phyloP scores from a whole-genome alignment of 2,113 vertebrate species.

The Sminthopsis crassicaudata region DNA sequence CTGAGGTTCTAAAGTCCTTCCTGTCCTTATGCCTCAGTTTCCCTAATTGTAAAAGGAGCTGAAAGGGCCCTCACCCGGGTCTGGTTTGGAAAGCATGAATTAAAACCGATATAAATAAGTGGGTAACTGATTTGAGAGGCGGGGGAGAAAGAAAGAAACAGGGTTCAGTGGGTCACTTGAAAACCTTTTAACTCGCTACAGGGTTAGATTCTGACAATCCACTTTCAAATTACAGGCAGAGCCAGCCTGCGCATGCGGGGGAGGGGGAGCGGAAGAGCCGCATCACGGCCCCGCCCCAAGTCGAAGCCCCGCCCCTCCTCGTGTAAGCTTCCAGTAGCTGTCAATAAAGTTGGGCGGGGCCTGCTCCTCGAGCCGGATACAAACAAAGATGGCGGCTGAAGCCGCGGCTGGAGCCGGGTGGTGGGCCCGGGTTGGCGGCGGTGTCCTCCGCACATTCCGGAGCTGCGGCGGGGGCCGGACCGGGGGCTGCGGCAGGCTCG shows the following conservation, averaged over 20 bases:
- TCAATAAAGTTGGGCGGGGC: neutral
- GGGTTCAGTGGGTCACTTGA: no score
- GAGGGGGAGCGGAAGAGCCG: neutral
- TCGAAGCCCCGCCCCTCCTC: neutral
- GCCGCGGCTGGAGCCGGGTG: fast-evolving
- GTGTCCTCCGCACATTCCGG: neutral
- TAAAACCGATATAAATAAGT: neutral
- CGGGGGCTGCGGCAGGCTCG: conserved; percentile 56
- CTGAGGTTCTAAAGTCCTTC: neutral
- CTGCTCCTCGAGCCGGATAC: neutral
- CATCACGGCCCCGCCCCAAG: no score
- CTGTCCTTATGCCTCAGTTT: neutral
- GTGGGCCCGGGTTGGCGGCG: neutral
- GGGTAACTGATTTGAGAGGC: no score
- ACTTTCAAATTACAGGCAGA: neutral
- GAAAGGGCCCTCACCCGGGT: neutral
- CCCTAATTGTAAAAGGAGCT: neutral
- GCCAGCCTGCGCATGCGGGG: neutral
- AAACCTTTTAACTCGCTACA: neutral
- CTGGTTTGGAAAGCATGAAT: neutral
- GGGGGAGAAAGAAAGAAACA: neutral
- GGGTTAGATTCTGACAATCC: neutral
- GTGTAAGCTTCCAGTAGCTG: neutral
- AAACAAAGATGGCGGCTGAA: conserved; percentile 63
- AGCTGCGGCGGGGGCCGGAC: conserved; percentile 58